A percentile compares a stretch with the other conserved stretches of the same genome.
Conservation (phyloP, 2,888 invertebrate species). For the Zootermopsis nevadensis region DNA sequence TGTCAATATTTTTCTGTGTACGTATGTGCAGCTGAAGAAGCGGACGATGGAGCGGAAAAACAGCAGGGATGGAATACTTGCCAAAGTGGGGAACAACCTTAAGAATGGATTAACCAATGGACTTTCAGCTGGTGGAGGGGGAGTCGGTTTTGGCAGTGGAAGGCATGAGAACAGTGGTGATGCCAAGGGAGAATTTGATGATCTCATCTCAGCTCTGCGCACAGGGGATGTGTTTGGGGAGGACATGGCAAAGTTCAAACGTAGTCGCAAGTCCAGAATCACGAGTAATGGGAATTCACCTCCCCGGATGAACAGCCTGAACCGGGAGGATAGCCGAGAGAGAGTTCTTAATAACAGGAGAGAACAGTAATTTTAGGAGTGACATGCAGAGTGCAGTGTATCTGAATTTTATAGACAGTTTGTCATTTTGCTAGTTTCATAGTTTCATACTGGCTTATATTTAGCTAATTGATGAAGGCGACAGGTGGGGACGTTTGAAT, state of each 20-base stretch:
- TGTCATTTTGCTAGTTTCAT: neutral
- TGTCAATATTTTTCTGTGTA: neutral
- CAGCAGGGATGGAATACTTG: conserved; percentile 79
- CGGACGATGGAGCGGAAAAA: conserved; percentile 89
- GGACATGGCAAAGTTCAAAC: conserved; percentile 92
- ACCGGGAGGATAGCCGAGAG: conserved; percentile 77
- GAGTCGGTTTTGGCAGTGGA: conserved; percentile 58
- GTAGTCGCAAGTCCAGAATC: conserved; percentile 76
- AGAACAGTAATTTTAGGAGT: conserved; percentile 39
- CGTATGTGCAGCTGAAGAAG: conserved; percentile 74
- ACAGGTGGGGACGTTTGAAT: neutral
- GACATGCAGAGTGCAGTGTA: neutral
- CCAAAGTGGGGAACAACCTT: conserved; percentile 76
- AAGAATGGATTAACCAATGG: conserved; percentile 69
- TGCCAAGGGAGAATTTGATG: conserved; percentile 93
- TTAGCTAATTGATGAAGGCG: neutral
- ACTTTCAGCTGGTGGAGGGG: conserved; percentile 54
- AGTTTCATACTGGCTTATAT: neutral
- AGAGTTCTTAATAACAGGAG: conserved; percentile 58
- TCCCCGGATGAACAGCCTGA: conserved; percentile 71
- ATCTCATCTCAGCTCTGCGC: conserved; percentile 91
- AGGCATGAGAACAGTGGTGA: conserved; percentile 59
- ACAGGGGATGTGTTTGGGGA: conserved; percentile 97
- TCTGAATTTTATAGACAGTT: neutral
- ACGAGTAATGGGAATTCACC: conserved; percentile 68